Conservation (phyloP, 2,888 invertebrate genomes). For the Hecatera dysodea region DNA sequence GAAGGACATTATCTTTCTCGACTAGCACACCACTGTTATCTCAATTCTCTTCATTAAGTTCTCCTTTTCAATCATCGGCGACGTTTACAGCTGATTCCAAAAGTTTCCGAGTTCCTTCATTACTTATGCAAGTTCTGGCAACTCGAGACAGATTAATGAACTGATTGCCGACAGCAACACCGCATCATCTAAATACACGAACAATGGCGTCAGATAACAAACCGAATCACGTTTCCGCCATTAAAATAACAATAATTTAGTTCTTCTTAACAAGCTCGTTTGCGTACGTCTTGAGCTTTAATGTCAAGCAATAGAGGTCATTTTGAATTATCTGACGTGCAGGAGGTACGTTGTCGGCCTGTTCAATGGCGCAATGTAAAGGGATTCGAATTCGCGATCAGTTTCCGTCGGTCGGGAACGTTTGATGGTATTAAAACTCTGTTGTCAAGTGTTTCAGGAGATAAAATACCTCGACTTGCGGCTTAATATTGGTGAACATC, state of each 20-base stretch:
- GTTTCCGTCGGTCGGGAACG: conserved; percentile 54
- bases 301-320: conserved; percentile 35
- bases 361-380: conserved; percentile 66
- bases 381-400: conserved; percentile 62
- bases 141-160: conserved; percentile 39
- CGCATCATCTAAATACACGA: conserved; percentile 45
- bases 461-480: conserved; percentile 19
- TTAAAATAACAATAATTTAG: conserved; percentile 68
- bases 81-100: not conserved
- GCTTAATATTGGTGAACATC: conserved; percentile 17
- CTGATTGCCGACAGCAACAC: conserved; percentile 24
- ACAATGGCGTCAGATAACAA: conserved; percentile 54
- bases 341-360: conserved; percentile 36
- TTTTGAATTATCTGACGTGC: conserved; percentile 32
- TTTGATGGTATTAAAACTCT: conserved; percentile 74
- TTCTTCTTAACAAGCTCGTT: conserved; percentile 50
- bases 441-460: conserved; percentile 55
- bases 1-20: not conserved
- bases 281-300: conserved; percentile 33
- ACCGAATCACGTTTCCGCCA: conserved; percentile 59
- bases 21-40: not conserved
- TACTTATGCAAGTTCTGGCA: conserved; percentile 7
- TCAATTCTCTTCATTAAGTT: not conserved
- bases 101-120: conserved; percentile 6
- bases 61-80: not conserved